Conservation (phyloP, 2,113 vertebrate genomes). For the Chaetodon trifascialis region DNA sequence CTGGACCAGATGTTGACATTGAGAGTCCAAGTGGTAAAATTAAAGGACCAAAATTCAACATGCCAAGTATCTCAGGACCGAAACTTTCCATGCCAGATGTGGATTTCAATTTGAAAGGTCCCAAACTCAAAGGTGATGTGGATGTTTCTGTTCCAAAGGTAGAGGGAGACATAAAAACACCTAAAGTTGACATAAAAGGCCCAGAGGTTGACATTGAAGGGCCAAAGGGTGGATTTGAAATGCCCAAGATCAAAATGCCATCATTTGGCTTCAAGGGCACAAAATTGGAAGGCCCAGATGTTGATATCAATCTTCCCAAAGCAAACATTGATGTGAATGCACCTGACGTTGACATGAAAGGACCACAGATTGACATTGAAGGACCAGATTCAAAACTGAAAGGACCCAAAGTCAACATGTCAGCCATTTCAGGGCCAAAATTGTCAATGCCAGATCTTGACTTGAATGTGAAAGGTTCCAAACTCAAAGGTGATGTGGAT, state of each 20-base stretch:
- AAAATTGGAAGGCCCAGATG: background rate
- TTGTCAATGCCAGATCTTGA: slow-evolving; percentile 72
- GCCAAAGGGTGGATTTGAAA: slow-evolving; percentile 30
- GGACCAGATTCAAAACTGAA: slow-evolving; percentile 63
- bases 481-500: slow-evolving; percentile 71
- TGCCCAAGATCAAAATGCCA: slow-evolving; percentile 36
- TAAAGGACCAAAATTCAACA: background rate
- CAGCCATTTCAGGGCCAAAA: background rate
- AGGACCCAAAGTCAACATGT: slow-evolving; percentile 51
- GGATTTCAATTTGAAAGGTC: slow-evolving; percentile 3
- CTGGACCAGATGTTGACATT: background rate
- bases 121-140: background rate
- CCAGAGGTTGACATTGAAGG: slow-evolving; percentile 28
- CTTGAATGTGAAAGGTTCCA: slow-evolving; percentile 80
- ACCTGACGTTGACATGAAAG: slow-evolving; percentile 65
- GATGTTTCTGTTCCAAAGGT: background rate
- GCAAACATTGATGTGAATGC: slow-evolving; percentile 56
- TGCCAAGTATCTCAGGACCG: background rate
- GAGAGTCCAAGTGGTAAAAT: background rate
- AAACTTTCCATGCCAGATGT: slow-evolving; percentile 23
- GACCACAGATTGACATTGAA: slow-evolving; percentile 64
- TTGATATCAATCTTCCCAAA: background rate
- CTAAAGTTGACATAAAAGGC: slow-evolving; percentile 4
- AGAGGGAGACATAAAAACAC: background rate
- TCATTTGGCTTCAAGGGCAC: background rate